Evolutionary conservation across 2,113 vertebrate species (phyloP), one percentile per base, ranked within the genome.

Genomic region (Puntigrus tetrazona): DNA sequence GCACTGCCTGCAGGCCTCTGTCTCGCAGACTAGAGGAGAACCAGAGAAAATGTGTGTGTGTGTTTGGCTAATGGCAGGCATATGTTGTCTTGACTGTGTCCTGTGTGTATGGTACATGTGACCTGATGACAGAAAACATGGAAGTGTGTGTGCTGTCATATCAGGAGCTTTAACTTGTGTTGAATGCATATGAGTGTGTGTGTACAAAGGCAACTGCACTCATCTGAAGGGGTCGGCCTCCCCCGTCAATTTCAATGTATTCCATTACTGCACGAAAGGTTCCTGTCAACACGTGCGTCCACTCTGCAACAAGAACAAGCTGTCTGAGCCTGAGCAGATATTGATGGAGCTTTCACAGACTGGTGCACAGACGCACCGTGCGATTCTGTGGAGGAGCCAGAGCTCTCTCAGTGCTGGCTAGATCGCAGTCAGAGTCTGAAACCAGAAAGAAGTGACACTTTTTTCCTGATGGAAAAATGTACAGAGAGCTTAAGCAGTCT

Each of bases 11-110:
- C 79, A 70, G 65, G 79, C 79, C 29, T 55, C 31, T 25, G 65
- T 82, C 45, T 52, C 11, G 4, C 29, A 70, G 7, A 65, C 38
- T 13, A 80, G 25, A 80, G 11, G 31, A 79, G 57, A 36, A 52
- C 20, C 65, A 50, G 79, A 55, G 29, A 55, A 81, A 50, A 34
- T 22, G 20, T n/a, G 43, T 79, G 52, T 78, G 31, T 61, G 27
- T 16, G 59, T 70, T 69, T 70, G 11, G 63, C 29, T 70, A 82
- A 82, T 70, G 79, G 79, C 65, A 70, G 79, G 31, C 79, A 81
- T 36, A 70, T 69, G 65, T 25, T 70, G 79, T 50, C 63, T 52
- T 69, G 79, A 81, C 11, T 55, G 10, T 50, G 59, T 65, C 34
- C 38, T 43, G 55, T 50, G 41, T 22, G 43, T 34, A 27, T 4